Evolutionary conservation across 2,113 vertebrate species (phyloP), one percentile per base, ranked within the genome.

Genomic region (Paedocypris sp.): DNA sequence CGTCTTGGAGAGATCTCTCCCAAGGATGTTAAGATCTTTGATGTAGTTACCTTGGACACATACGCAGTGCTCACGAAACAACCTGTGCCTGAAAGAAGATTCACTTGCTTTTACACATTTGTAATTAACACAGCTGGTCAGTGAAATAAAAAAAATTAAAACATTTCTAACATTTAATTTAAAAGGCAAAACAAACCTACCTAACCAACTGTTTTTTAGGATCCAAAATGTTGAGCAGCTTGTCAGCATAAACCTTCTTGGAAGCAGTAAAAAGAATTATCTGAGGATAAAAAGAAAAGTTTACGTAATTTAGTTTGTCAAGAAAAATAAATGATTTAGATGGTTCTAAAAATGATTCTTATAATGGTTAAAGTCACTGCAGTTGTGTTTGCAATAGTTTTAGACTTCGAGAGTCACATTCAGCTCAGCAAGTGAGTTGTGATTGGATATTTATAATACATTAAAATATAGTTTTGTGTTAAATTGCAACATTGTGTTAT

Each of bases 1-100:
- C 26, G 95, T 99, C 88, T 99, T 99, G 67, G 95, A 99, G 78
- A 99, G 88, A 78, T 99, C 95, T 87, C 95, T 90, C 70, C 95
- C 94, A 4, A 99, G 87, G 71, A 99, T 98, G 81, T 98, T 98
- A 64, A 99, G 83, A 73, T 99, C 95, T 79, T 99, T 99, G 79
- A 99, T 98, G 83, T 99, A 99, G 73, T 98, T 99, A 72, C 95
- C 95, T 82, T 99, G 95, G 53, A 99, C 94, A 75, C 95, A 99
- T 64, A 99, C 94, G 77, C 95, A 99, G 75, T 99, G 95, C 82
- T 99, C 94, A 16, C 95, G 94, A 75, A 98, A 99, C 68, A 99
- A 89, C 76, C 95, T 87, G 79, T 99, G 95, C 85, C 95, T 98
- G 57, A 70, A 42, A 42, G 60, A 7, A n/a, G n/a, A n/a, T n/a